Percentiles rank a stretch among this genome's conserved stretches.
Conservation (phyloP, 2,797 vertebrate species). For the Pampus argenteus region DNA sequence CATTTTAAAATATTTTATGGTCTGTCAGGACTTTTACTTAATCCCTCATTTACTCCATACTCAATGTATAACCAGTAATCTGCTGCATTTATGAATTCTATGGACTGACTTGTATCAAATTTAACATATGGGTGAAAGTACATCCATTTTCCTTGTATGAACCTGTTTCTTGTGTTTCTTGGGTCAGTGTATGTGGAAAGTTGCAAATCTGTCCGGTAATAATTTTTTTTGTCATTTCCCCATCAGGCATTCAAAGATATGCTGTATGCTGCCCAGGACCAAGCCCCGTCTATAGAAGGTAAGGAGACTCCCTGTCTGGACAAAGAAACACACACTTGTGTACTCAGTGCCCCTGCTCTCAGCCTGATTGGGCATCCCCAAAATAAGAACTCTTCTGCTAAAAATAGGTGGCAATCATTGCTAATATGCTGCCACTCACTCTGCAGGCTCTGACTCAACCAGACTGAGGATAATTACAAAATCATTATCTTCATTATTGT, state of each 20-base stretch:
- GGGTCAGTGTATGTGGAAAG: background rate
- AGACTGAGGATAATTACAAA: slow-evolving; percentile 16
- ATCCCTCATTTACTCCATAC: background rate
- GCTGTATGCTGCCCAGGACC: slow-evolving; percentile 98
- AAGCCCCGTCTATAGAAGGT: slow-evolving; percentile 99
- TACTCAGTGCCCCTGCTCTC: slow-evolving; percentile 23
- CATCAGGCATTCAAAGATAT: slow-evolving; percentile 97
- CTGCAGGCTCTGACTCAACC: slow-evolving; percentile 25
- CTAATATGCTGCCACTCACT: slow-evolving; percentile 52
- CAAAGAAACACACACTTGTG: slow-evolving; percentile 29
- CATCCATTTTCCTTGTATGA: background rate
- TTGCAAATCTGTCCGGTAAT: slow-evolving; percentile 15
- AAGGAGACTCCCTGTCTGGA: slow-evolving; percentile 74
- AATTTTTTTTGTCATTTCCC: slow-evolving; percentile 51
- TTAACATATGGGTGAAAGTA: background rate
- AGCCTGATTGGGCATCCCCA: slow-evolving; percentile 67
- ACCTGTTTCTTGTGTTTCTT: background rate
- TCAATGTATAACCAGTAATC: background rate
- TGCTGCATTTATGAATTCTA: background rate
- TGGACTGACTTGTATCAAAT: background rate
- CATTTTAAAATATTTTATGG: background rate
- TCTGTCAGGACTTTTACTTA: background rate
- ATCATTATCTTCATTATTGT: slow-evolving; percentile 1
- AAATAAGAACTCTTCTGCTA: slow-evolving; percentile 76
- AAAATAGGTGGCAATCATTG: slow-evolving; percentile 78